Evolutionary conservation across 2,888 invertebrate genomes (phyloP).

Genomic region (Tipula helvola): DNA sequence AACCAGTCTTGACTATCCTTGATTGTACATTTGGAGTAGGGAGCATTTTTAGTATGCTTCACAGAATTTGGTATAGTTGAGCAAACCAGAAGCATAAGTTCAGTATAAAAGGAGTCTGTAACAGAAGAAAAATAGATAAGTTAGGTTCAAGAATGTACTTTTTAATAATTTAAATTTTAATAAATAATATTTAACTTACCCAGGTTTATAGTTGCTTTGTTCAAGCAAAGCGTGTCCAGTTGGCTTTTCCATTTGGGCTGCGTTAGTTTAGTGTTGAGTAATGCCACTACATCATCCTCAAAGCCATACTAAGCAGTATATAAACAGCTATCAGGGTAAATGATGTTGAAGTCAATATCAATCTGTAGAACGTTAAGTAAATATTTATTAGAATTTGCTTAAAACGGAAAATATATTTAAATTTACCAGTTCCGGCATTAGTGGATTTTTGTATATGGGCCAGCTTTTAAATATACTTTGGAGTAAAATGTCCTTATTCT

Average conservation of each 20-base stretch:
- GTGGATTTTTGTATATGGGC: background rate
- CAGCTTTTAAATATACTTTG: background rate
- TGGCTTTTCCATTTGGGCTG: too few relatives aligned
- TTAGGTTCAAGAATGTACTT: too few relatives aligned
- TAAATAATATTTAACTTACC: too few relatives aligned
- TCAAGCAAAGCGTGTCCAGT: too few relatives aligned
- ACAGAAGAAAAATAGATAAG: background rate
- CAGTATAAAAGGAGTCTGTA: background rate
- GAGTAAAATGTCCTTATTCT: background rate
- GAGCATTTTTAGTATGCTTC: background rate
- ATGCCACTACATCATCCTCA: too few relatives aligned
- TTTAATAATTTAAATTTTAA: too few relatives aligned
- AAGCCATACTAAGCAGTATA: too few relatives aligned
- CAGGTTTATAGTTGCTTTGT: too few relatives aligned
- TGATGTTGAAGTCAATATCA: too few relatives aligned
- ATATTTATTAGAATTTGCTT: background rate
- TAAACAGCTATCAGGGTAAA: too few relatives aligned
- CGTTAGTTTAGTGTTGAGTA: too few relatives aligned
- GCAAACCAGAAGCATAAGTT: background rate
- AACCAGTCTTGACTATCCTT: background rate
- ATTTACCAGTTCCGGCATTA: background rate
- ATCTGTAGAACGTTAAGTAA: too few relatives aligned
- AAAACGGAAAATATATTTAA: background rate
- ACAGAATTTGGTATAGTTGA: background rate
- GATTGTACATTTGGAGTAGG: background rate